Evolutionary conservation across 1,140 invertebrate genomes (phyloP), one percentile per base, ranked within the genome.

Genomic region (Oppia nitens): DNA sequence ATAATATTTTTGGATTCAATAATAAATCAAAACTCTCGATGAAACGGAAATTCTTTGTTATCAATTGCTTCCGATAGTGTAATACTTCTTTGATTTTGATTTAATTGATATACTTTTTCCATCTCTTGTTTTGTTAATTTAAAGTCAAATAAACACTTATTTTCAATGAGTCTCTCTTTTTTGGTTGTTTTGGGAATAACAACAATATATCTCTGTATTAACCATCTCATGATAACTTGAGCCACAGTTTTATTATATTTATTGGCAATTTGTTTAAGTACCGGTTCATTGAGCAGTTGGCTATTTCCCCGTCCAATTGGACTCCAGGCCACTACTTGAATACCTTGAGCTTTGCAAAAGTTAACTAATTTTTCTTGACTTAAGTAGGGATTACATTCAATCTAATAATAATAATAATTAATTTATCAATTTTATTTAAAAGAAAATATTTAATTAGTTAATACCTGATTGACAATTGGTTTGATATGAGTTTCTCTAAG

Each of bases 101-200:
- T 63, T 51, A 66, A 62, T 14, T n/a, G 21, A 6, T n/a, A 6
- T 23, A 68, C 79, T 2, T 76, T 73, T 12, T 83, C 73, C 12
- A 82, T 70, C 71, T 83, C 76, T 63, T 87, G 82, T 49, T 76
- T 71, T 2, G 75, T 76, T 1, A 87, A 67, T 55, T 73, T 67
- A 67, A 87, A 87, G 68, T 85, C 80, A 66, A 84, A 84, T 23
- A 68, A 60, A 28, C 81, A 68, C 32, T 83, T 77, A 66, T 90
- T 89, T 62, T 84, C 76, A 9, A 75, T 73, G 21, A 89, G 79
- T 32, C 84, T 75, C 1, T 71, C 64, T 63, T 79, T 75, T 59
- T 77, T 83, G 1, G 78, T 75, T 0, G 83, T 85, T 66, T 88
- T 87, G 2, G 86, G 84, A 62, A 89, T 82, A 0, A 80, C 81